Percentiles rank a stretch among this genome's conserved stretches.
Conservation (phyloP, 2,113 vertebrate genomes). For the Thunnus maccoyii region DNA sequence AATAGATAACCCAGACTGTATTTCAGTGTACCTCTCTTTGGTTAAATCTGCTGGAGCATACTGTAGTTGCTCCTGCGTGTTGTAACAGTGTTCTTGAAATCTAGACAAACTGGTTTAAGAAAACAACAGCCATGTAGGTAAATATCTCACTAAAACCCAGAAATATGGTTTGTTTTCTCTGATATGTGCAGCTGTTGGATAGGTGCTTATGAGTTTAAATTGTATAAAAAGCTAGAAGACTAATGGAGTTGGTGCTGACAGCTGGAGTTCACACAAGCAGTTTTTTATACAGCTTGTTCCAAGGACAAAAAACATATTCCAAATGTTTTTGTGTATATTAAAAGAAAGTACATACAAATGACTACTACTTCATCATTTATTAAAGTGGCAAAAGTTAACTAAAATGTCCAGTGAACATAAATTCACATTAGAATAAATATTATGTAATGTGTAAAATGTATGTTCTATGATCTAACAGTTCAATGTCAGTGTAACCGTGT, state of each 20-base stretch:
- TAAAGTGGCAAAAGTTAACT: neutral
- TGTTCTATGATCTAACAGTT: neutral
- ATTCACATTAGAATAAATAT: neutral
- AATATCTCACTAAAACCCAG: neutral
- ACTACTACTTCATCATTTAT: constrained; percentile 4
- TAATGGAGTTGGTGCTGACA: constrained; percentile 1
- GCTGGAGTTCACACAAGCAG: neutral
- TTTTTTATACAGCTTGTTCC: neutral
- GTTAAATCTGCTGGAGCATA: neutral
- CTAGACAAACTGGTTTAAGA: constrained; percentile 12
- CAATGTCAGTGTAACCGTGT: neutral
- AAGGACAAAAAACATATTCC: neutral
- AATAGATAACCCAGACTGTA: neutral
- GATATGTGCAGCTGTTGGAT: neutral
- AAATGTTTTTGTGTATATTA: no score
- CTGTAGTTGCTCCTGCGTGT: neutral
- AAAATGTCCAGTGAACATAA: neutral
- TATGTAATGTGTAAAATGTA: neutral
- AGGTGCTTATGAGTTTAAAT: neutral
- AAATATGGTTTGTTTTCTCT: neutral
- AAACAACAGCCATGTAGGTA: neutral
- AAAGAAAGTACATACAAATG: no score
- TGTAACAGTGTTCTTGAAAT: neutral
- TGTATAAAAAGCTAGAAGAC: neutral
- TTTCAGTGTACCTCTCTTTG: neutral